Conservation (phyloP, 2,113 vertebrate genomes). For the Amblyopsis rosae region DNA sequence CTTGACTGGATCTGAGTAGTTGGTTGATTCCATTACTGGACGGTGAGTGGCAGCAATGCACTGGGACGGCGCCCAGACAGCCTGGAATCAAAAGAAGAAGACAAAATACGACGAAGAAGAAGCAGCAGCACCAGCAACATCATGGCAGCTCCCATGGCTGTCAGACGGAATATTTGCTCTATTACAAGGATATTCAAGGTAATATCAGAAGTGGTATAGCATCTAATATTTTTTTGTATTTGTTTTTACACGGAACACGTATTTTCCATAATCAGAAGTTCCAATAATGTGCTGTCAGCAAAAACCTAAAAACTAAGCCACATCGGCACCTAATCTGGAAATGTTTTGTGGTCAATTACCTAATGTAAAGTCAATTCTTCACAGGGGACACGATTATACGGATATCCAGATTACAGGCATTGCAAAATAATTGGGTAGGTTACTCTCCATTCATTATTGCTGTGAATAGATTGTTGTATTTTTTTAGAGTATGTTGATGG, state of each 20-base stretch:
- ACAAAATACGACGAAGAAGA: too few species aligned
- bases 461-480: neutral
- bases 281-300: neutral
- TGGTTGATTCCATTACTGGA: too few species aligned
- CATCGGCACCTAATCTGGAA: neutral
- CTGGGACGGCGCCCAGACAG: too few species aligned
- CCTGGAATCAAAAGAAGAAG: too few species aligned
- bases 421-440: slow-evolving; percentile 45
- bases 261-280: neutral
- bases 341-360: too few species aligned
- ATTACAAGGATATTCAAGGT: slow-evolving; percentile 51
- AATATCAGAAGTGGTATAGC: slow-evolving; percentile 55
- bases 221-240: neutral
- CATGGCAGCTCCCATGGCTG: slow-evolving; percentile 65
- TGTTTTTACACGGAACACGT: neutral
- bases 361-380: neutral
- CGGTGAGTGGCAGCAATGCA: too few species aligned
- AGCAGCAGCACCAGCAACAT: slow-evolving; percentile 12
- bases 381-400: slow-evolving; percentile 32
- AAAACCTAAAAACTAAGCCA: neutral
- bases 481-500: neutral
- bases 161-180: slow-evolving; percentile 35
- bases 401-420: slow-evolving; percentile 23
- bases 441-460: neutral
- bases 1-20: too few species aligned